Conservation (phyloP, 1,140 invertebrate genomes). For the Thaumetopoea pityocampa region DNA sequence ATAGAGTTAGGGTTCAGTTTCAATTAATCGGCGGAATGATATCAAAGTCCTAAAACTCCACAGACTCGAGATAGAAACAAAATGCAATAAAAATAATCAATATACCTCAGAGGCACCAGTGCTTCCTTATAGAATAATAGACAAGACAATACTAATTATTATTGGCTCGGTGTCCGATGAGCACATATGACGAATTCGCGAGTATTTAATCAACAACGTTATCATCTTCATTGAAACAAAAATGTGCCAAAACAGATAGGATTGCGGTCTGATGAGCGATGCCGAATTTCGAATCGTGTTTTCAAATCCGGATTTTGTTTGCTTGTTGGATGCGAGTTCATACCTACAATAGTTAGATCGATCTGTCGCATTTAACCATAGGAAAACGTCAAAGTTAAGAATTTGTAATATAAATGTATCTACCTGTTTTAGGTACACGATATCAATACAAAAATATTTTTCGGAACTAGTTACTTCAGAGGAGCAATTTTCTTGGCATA, state of each 20-base stretch:
- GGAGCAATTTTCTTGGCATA: constrained; percentile 47
- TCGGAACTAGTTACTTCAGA: constrained; percentile 18
- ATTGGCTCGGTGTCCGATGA: constrained; percentile 42
- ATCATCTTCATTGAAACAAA: constrained; percentile 28
- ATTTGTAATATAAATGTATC: constrained; percentile 7
- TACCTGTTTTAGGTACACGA: no score
- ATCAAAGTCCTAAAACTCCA: constrained; percentile 30
- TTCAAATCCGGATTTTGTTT: constrained; percentile 16
- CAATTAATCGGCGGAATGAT: constrained; percentile 46
- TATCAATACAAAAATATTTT: constrained; percentile 19
- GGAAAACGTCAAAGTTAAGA: constrained; percentile 7
- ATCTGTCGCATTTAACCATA: constrained; percentile 1
- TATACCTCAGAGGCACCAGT: constrained; percentile 58
- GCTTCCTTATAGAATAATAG: constrained; percentile 50
- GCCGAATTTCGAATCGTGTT: constrained; percentile 5
- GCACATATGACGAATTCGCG: constrained; percentile 18
- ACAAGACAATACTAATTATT: constrained; percentile 43
- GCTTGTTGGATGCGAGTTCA: constrained; percentile 19
- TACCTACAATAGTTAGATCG: not conserved
- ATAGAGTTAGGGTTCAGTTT: constrained; percentile 29
- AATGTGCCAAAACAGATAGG: constrained; percentile 56
- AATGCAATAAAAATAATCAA: constrained; percentile 42
- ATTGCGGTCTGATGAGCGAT: constrained; percentile 5
- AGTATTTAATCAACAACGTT: constrained; percentile 11
- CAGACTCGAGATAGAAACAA: constrained; percentile 32